These are phyloP conservation scores for Mesoclemmys tuberculata DNA, from an alignment of 2,113 vertebrate genomes.

Conservation along the genomic window DNA sequence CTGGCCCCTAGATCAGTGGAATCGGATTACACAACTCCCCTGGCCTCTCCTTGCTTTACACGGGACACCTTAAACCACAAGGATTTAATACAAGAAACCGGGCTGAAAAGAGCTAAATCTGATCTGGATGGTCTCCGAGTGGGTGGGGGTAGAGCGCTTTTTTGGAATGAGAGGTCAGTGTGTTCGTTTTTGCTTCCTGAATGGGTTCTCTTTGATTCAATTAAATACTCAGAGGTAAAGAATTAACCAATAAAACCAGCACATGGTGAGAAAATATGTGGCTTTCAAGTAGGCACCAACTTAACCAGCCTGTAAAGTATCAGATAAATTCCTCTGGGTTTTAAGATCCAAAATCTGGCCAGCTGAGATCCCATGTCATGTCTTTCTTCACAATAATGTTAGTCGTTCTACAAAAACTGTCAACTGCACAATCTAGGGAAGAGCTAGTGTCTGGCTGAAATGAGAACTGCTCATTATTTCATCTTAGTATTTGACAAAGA, in stretches of 20 bases:
- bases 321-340: neutral
- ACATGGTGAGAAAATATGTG: neutral
- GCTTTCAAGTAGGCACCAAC: neutral
- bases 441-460: neutral
- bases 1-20: neutral
- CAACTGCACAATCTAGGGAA: neutral
- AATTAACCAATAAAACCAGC: neutral
- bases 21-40: constrained; percentile 1
- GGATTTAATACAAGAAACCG: neutral
- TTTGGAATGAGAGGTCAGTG: neutral
- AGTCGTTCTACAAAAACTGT: neutral
- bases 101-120: neutral
- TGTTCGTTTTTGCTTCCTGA: neutral
- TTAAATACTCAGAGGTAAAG: neutral
- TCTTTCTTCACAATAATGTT: neutral
- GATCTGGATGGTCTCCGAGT: neutral
- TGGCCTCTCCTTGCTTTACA: neutral
- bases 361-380: neutral
- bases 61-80: neutral
- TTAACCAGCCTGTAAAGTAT: neutral
- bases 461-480: neutral
- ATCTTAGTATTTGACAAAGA: neutral
- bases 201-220: neutral
- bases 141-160: no score
- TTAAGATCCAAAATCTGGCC: neutral